These are phyloP conservation scores for Oreochromis tanganicae DNA, from an alignment of 2,113 vertebrate species.

Conservation along the genomic window DNA sequence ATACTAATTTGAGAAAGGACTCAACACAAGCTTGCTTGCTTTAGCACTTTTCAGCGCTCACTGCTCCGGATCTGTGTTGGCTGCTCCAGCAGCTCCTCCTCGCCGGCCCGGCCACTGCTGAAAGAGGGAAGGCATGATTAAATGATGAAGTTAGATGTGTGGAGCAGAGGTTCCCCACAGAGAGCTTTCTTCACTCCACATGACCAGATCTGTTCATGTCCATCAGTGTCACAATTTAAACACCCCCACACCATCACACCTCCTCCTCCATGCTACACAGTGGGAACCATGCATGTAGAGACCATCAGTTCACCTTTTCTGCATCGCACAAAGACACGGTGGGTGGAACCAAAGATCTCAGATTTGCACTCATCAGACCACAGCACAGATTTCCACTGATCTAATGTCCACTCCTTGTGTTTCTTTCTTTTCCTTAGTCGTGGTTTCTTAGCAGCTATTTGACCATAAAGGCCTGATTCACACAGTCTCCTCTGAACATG, in stretches of 20 bases:
- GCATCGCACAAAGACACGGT: accelerated
- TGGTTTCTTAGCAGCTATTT: too few relatives aligned
- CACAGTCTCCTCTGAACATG: too few relatives aligned
- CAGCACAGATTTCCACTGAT: neutral
- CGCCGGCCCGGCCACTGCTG: neutral
- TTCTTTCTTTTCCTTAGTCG: neutral
- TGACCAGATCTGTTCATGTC: neutral
- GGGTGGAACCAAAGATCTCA: neutral
- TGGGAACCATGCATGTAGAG: accelerated
- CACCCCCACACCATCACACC: neutral
- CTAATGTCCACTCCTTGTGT: neutral
- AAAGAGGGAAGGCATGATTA: neutral
- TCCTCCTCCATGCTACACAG: neutral
- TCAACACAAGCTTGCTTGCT: neutral
- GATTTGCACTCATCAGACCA: neutral
- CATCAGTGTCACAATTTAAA: neutral
- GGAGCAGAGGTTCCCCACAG: neutral
- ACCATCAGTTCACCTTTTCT: neutral
- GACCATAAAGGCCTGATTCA: too few relatives aligned
- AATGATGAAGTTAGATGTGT: neutral
- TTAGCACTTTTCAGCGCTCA: neutral
- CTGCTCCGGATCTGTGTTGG: neutral
- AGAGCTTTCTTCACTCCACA: neutral
- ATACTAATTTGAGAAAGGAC: neutral
- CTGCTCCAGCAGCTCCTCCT: neutral